phyloP scores from a whole-genome alignment of 1,140 invertebrate species.

The Sesamia nonagrioides region DNA sequence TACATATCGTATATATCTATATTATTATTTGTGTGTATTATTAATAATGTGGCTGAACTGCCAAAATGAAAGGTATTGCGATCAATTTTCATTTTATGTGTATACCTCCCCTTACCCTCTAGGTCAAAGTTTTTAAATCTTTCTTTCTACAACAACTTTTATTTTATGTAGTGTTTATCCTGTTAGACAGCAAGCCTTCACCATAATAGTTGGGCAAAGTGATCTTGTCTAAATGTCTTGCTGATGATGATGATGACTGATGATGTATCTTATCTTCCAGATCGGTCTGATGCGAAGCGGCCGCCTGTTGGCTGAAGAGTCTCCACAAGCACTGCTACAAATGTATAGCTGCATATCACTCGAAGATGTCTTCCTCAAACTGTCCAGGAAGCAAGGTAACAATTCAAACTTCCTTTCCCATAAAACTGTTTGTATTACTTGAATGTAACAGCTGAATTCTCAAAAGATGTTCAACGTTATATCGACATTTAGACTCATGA shows the following conservation, averaged over 20 bases:
- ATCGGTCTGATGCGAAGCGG: conserved; percentile 98
- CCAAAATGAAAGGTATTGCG: no score
- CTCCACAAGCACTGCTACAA: conserved; percentile 94
- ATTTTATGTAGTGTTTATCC: no score
- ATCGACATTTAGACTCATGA: not conserved
- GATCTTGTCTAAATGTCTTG: no score
- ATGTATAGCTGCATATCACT: conserved; percentile 95
- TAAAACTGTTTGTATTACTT: not conserved
- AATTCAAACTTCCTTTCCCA: not conserved
- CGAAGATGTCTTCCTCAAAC: conserved; percentile 97
- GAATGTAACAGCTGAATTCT: not conserved
- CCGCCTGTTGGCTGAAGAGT: conserved; percentile 96
- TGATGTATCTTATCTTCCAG: conserved; percentile 83
- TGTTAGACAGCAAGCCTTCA: no score
- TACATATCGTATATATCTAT: no score
- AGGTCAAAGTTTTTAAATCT: no score
- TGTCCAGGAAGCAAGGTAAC: conserved; percentile 90
- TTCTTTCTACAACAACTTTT: no score
- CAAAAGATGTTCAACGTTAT: not conserved
- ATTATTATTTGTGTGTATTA: no score
- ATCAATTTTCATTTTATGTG: no score
- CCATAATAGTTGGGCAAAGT: no score
- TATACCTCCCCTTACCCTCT: no score
- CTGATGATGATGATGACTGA: not conserved
- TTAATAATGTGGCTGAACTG: no score